Evolutionary conservation across 2,888 invertebrate genomes (phyloP).

Genomic region (Caenorhabditis sp.): DNA sequence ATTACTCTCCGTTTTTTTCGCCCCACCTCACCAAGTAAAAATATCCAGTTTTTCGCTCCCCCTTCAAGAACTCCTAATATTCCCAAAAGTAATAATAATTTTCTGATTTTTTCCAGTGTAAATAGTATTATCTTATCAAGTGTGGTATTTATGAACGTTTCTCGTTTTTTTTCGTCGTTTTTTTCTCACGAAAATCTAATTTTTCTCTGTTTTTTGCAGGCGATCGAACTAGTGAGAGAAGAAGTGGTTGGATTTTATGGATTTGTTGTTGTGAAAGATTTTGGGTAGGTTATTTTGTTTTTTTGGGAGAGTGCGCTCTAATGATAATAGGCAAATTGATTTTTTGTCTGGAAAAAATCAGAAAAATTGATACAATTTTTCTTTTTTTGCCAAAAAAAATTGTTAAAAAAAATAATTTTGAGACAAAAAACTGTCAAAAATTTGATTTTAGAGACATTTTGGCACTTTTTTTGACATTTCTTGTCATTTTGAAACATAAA

Average conservation of each 20-base stretch:
- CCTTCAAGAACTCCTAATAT: too few species aligned
- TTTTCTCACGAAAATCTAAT: not conserved
- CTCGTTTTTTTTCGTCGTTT: too few species aligned
- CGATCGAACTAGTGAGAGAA: conserved; percentile 1
- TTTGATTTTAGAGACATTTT: too few species aligned
- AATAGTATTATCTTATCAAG: not conserved
- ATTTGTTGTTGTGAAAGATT: not conserved
- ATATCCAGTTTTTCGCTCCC: not conserved
- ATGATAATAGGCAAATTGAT: too few species aligned
- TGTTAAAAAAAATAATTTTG: too few species aligned
- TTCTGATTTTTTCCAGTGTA: not conserved
- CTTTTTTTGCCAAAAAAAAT: not conserved
- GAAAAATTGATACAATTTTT: not conserved
- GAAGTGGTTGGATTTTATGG: not conserved
- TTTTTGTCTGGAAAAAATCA: too few species aligned
- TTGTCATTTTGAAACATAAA: too few species aligned
- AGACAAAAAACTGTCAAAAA: too few species aligned
- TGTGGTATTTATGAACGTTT: not conserved
- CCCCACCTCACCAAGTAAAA: not conserved
- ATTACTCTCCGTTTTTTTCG: not conserved
- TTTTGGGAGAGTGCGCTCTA: too few species aligned
- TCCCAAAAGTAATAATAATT: too few species aligned
- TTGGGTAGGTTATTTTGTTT: not conserved
- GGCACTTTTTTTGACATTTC: too few species aligned
- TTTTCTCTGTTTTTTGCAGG: not conserved